Evolutionary conservation across 2,797 vertebrate genomes (phyloP), one percentile per base, ranked within the genome.

Genomic region (Coilia nasus): DNA sequence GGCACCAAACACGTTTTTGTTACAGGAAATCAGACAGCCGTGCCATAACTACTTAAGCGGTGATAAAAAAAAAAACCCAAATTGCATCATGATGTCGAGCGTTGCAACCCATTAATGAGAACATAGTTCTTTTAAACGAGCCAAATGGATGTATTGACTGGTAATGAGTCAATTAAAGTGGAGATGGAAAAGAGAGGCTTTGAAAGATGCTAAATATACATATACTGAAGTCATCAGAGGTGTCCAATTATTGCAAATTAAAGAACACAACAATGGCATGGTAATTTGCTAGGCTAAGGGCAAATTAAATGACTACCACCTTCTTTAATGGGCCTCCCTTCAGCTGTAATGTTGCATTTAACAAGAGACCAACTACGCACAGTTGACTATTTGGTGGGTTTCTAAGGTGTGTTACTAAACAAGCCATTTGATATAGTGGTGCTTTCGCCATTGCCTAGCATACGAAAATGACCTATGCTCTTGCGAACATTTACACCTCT

Each of bases 11-110:
- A 93, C 92, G 59, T 88, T 93, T 96, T 95, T 95, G 94, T 94
- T 94, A 93, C 95, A 96, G 95, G 95, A 95, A 96, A 95, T 95
- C 93, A 90, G 91, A 94, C 94, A 93, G 94, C 94, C 93, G 81
- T 92, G 91, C 92, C 94, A 92, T 95, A 94, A 94, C 94, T 95
- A 94, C 94, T 95, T 94, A 94, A 95, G 93, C 86, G 90, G 94
- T 92, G 93, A 95, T 95, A 95, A 92, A 95, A 95, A 47, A 47
- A 47, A 54, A 54, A 78, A 44, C 31, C 93, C 91, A 95, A 95
- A 96, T 94, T 95, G 94, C 94, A 95, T 94, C 95, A 96, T 94
- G 94, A 96, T 96, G 94, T 95, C 90, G 91, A 86, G 89, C 91
- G 91, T 89, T 91, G 92, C 87, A 90, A 89, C 86, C 84, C 83